These are phyloP conservation scores for Eudasyphora cyanicolor DNA, from an alignment of 2,888 invertebrate genomes.

Conservation along the genomic window DNA sequence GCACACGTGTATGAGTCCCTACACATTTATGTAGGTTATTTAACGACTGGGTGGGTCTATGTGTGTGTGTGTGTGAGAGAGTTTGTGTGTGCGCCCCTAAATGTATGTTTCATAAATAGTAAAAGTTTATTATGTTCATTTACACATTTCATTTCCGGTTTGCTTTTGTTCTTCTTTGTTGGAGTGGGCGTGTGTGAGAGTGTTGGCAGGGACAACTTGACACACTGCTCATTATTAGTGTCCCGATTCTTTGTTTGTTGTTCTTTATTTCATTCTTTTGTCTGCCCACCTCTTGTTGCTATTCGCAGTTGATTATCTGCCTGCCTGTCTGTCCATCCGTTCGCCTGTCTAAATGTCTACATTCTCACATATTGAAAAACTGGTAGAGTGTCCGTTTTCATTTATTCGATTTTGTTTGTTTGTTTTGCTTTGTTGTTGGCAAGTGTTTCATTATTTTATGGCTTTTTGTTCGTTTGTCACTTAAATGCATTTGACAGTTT, in stretches of 20 bases:
- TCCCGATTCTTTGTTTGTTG: neutral
- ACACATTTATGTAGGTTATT: neutral
- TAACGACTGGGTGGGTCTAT: slow-evolving; percentile 6
- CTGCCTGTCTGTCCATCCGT: neutral
- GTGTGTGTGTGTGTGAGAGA: neutral
- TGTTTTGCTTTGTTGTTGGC: neutral
- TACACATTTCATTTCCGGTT: slow-evolving; percentile 31
- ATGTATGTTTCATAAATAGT: slow-evolving; percentile 8
- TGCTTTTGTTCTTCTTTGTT: neutral
- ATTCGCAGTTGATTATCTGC: neutral
- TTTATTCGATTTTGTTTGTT: neutral
- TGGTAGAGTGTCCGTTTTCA: neutral
- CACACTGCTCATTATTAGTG: neutral
- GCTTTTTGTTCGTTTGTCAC: slow-evolving; percentile 5
- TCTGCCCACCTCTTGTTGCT: no score
- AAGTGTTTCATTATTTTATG: slow-evolving; percentile 15
- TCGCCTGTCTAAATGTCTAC: neutral
- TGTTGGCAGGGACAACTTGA: neutral
- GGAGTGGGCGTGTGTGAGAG: neutral
- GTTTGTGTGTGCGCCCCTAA: slow-evolving; percentile 2
- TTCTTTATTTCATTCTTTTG: no score
- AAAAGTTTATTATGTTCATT: slow-evolving; percentile 33
- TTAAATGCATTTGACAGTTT: slow-evolving; percentile 36
- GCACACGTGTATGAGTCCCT: neutral
- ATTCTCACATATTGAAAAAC: neutral